Evolutionary conservation across 2,113 vertebrate genomes (phyloP).

Genomic region (Austrofundulus limnaeus): DNA sequence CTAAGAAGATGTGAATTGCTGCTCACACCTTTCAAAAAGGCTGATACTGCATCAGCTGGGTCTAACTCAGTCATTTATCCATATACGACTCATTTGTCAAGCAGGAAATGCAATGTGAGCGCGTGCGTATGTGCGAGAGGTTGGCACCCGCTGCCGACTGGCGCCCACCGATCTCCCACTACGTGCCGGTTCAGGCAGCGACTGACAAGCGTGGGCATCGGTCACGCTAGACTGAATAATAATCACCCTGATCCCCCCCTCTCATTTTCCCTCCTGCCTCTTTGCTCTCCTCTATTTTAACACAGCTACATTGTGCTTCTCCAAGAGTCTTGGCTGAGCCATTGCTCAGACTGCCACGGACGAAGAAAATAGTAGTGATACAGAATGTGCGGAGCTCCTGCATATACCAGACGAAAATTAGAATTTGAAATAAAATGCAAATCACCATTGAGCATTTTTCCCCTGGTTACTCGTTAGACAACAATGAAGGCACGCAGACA

Average conservation of each 20-base stretch:
- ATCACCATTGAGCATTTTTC: slow-evolving; percentile 78
- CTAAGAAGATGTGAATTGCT: slow-evolving; percentile 31
- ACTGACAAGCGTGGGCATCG: slow-evolving; percentile 68
- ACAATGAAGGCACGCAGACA: slow-evolving; percentile 82
- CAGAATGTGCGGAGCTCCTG: slow-evolving; percentile 60
- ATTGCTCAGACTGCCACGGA: slow-evolving; percentile 48
- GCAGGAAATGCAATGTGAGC: slow-evolving; percentile 25
- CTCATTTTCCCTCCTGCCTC: slow-evolving; percentile 39
- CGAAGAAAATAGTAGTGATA: slow-evolving; percentile 52
- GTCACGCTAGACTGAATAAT: slow-evolving; percentile 73
- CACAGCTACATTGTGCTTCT: slow-evolving; percentile 70
- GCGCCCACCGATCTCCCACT: slow-evolving; percentile 44
- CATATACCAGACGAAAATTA: slow-evolving; percentile 73
- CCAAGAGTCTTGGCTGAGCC: slow-evolving; percentile 67
- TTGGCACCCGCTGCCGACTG: slow-evolving; percentile 55
- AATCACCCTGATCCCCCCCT: slow-evolving; percentile 60
- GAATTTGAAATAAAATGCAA: slow-evolving; percentile 83
- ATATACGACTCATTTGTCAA: slow-evolving; percentile 60
- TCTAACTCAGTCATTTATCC: slow-evolving; percentile 53
- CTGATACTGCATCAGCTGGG: slow-evolving; percentile 43
- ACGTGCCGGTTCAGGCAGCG: slow-evolving; percentile 60
- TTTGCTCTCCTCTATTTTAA: slow-evolving; percentile 61
- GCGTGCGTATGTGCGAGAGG: slow-evolving; percentile 42
- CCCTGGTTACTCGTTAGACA: slow-evolving; percentile 81
- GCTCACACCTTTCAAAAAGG: slow-evolving; percentile 52